Evolutionary conservation across 2,888 invertebrate genomes (phyloP).

Genomic region (Bombylius major): DNA sequence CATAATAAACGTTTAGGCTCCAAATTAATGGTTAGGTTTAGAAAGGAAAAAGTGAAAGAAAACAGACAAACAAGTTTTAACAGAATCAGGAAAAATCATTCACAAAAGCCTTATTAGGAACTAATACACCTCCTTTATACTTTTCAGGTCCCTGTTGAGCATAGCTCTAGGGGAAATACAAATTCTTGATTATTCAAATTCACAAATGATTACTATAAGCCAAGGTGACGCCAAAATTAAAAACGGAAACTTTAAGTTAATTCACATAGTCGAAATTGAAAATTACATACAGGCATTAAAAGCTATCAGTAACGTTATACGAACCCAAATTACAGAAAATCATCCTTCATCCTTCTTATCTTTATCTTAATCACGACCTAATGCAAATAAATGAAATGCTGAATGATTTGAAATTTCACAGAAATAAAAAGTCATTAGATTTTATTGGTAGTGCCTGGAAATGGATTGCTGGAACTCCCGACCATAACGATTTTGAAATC

Average conservation of each 20-base stretch:
- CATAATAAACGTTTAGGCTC: conserved; percentile 8
- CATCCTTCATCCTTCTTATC: neutral
- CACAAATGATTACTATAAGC: conserved; percentile 7
- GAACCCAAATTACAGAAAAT: neutral
- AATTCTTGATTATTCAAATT: conserved; percentile 8
- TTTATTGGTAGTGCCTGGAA: conserved; percentile 1
- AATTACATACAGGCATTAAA: neutral
- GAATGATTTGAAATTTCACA: neutral
- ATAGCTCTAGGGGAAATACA: conserved; percentile 1
- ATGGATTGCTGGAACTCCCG: conserved; percentile 3
- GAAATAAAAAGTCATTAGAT: conserved; percentile 2
- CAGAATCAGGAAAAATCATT: conserved; percentile 8
- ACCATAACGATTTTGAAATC: conserved; percentile 2
- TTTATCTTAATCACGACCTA: neutral
- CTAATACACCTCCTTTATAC: neutral
- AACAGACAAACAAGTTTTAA: conserved; percentile 7
- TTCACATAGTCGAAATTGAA: conserved; percentile 12
- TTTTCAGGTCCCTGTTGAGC: neutral
- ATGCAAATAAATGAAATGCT: no score
- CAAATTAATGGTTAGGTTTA: conserved; percentile 6
- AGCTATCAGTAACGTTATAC: neutral
- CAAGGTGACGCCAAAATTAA: conserved; percentile 8
- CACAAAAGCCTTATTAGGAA: conserved; percentile 8
- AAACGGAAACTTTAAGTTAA: conserved; percentile 5
- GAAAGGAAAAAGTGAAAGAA: conserved; percentile 10